A percentile compares a stretch with the other conserved stretches of the same genome.
These are phyloP conservation scores for Oreochromis aureus DNA, from an alignment of 2,113 vertebrate species.

Conservation along the genomic window DNA sequence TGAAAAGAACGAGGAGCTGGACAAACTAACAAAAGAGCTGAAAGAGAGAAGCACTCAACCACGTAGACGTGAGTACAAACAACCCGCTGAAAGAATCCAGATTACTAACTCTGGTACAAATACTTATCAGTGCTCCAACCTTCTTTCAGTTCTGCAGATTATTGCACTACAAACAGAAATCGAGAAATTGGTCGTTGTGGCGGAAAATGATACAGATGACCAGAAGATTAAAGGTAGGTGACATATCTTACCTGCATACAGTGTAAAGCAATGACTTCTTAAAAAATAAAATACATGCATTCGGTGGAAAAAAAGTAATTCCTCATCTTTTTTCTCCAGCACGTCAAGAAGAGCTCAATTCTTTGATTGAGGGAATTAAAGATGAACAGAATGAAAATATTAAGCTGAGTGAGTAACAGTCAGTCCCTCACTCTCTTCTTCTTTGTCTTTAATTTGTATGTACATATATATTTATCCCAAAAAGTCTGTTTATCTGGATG, in stretches of 20 bases:
- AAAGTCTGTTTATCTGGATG: not conserved
- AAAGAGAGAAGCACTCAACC: constrained; percentile 4
- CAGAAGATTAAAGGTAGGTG: not conserved
- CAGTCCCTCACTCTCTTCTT: not conserved
- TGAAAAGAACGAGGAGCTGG: not conserved
- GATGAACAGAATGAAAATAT: not conserved
- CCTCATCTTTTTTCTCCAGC: not conserved
- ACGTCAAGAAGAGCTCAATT: accelerated
- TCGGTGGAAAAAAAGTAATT: accelerated
- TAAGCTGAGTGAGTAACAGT: not conserved
- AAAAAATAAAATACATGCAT: not conserved
- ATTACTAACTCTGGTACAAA: not conserved
- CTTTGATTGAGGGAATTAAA: not conserved
- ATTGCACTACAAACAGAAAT: not conserved
- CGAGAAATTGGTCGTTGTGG: accelerated
- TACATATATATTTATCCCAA: not conserved
- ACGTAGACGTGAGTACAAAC: constrained; percentile 2
- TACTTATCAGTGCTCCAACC: not conserved
- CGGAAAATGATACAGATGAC: accelerated
- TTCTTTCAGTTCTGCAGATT: too few relatives aligned
- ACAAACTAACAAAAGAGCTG: not conserved
- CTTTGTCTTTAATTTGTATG: not conserved
- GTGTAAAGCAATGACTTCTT: not conserved
- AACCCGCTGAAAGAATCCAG: not conserved
- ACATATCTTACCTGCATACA: not conserved